A percentile compares a stretch with the other conserved stretches of the same genome.
These are phyloP conservation scores for Excalfactoria chinensis DNA, from an alignment of 2,113 vertebrate species.

Conservation along the genomic window DNA sequence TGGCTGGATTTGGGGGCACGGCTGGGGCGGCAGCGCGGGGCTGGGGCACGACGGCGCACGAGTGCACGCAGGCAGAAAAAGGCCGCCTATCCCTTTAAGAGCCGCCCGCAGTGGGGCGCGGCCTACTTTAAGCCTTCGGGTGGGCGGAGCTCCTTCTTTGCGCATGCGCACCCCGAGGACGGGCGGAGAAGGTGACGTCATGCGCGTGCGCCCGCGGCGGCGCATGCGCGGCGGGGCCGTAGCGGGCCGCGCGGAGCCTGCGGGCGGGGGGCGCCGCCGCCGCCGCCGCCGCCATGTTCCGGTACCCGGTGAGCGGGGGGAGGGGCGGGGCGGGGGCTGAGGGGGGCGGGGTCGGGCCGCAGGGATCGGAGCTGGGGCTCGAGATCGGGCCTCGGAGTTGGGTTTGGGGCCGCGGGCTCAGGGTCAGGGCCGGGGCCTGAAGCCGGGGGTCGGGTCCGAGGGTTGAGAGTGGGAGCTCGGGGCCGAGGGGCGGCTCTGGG, in stretches of 20 bases:
- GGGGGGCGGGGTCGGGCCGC: not conserved
- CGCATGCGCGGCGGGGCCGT: conserved; percentile 11
- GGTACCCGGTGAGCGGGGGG: conserved; percentile 71
- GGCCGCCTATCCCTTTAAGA: not conserved
- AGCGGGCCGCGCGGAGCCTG: conserved; percentile 3
- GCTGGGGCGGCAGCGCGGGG: too few relatives aligned
- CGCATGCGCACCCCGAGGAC: too few relatives aligned
- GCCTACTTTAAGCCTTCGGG: not conserved
- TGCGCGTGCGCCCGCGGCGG: conserved; percentile 33
- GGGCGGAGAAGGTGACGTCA: conserved; percentile 12
- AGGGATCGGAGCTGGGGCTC: too few relatives aligned
- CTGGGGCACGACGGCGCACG: not conserved
- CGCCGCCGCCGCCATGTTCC: conserved; percentile 73
- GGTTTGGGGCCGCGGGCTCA: too few relatives aligned
- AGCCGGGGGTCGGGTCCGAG: too few relatives aligned
- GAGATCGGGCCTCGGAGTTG: not conserved
- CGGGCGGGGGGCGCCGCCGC: conserved; percentile 43
- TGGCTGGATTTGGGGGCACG: too few relatives aligned
- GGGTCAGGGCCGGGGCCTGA: too few relatives aligned
- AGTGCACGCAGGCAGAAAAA: not conserved
- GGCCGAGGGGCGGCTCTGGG: too few relatives aligned
- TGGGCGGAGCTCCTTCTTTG: not conserved
- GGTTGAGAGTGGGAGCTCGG: too few relatives aligned
- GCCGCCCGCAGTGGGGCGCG: not conserved
- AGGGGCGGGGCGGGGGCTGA: not conserved